A percentile compares a stretch with the other conserved stretches of the same genome.
Conservation (phyloP, 53 echinoderm and acorn worm species). For the Holothuria scabra region DNA sequence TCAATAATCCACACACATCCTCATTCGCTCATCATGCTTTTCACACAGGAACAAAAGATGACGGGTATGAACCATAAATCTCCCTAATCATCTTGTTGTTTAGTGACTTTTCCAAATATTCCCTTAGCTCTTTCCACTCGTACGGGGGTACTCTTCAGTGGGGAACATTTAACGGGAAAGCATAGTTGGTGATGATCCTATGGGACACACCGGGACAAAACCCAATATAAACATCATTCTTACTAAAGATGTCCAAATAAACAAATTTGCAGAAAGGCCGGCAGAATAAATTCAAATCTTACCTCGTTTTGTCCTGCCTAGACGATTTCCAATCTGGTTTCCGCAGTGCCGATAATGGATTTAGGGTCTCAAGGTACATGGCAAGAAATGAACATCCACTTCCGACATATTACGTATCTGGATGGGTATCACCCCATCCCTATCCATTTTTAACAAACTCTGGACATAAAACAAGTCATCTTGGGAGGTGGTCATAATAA, state of each 20-base stretch:
- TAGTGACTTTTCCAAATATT: too few relatives aligned
- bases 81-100: too few relatives aligned
- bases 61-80: too few relatives aligned
- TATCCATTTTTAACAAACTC: neutral
- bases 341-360: neutral
- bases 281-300: neutral
- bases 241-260: conserved; percentile 18
- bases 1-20: too few relatives aligned
- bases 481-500: neutral
- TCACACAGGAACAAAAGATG: too few relatives aligned
- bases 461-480: neutral
- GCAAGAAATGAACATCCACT: neutral
- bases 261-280: too few relatives aligned
- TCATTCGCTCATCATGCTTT: too few relatives aligned
- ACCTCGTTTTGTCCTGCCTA: neutral
- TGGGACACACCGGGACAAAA: conserved; percentile 44
- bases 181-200: conserved; percentile 34
- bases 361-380: neutral
- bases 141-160: conserved; percentile 63
- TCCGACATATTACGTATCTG: neutral
- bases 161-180: conserved; percentile 36
- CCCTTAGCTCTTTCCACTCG: conserved; percentile 53
- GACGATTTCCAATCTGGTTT: neutral
- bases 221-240: conserved; percentile 50
- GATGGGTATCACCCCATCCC: neutral